Evolutionary conservation across 1,140 invertebrate species (phyloP), one percentile per base, ranked within the genome.

Genomic region (Gonatopus flavifemur): DNA sequence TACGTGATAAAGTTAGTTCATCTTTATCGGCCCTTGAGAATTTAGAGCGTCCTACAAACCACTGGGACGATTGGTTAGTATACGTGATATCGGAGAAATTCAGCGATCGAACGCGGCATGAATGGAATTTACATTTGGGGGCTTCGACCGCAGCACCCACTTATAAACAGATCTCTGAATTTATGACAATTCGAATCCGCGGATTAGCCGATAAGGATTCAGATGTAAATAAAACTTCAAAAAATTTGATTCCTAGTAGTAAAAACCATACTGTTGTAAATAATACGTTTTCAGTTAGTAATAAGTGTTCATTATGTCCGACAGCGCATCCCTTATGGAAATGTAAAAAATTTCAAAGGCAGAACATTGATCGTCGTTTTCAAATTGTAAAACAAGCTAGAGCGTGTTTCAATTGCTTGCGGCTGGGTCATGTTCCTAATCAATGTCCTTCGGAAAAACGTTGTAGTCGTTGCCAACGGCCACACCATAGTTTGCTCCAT

Each of bases 401-500:
- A 22, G 19, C 33, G 1, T 48, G 35, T 21, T 39, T 39, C 3
- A 38, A 40, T n/a, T 48, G 19, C 8, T 24, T 40, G 12, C 8
- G 16, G 2, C 2, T 7, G 3, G 45, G 45, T 5, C 35, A 39
- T 18, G 9, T n/a, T 15, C 9, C 36, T 1, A 4, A 7, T 1
- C 8, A 32, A 7, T 49, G 38, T 18, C 0, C 28, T 1, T 48
- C 12, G 18, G 38, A 24, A 8, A 40, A 43, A 13, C 15, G 35
- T 9, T 59, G 49, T 13, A 25, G 3, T 30, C n/a, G 31, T 31
- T 59, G 52, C 18, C 20, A 45, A n/a, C 43, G 39, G 6, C 24
- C 18, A 9, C 57, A 59, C 36, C 47, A 60, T 30, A 53, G 49
- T 1, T 36, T 45, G 0, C 9, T 59, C 3, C 53, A 59, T 42